phyloP scores from a whole-genome alignment of 2,888 invertebrate species.

The Sinotaia quadrata region DNA sequence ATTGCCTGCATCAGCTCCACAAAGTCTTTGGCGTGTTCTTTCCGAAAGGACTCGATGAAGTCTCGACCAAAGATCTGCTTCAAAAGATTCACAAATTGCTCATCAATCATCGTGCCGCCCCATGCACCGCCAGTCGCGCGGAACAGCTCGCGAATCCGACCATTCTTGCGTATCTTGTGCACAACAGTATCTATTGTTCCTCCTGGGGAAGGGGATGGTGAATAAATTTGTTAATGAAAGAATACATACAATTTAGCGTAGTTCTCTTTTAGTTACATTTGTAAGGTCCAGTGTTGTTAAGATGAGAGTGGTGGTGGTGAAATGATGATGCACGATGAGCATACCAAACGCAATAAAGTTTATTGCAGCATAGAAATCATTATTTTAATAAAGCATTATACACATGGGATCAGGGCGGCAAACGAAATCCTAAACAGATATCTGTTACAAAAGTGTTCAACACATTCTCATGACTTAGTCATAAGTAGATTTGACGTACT shows the following conservation, averaged over 20 bases:
- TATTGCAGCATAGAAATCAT: too few relatives aligned
- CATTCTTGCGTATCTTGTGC: slow-evolving; percentile 64
- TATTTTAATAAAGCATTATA: too few relatives aligned
- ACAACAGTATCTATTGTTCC: slow-evolving; percentile 67
- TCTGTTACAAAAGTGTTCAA: too few relatives aligned
- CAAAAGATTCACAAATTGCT: slow-evolving; percentile 56
- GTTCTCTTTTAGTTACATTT: too few relatives aligned
- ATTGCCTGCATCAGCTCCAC: slow-evolving; percentile 51
- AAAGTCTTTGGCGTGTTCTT: slow-evolving; percentile 60
- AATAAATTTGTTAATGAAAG: too few relatives aligned
- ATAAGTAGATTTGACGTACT: too few relatives aligned
- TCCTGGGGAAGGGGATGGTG: slow-evolving; percentile 47
- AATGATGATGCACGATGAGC: neutral
- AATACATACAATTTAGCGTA: too few relatives aligned
- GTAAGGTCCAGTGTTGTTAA: too few relatives aligned
- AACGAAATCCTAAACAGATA: too few relatives aligned
- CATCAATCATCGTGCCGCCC: slow-evolving; percentile 64
- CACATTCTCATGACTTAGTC: too few relatives aligned
- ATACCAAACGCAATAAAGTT: neutral
- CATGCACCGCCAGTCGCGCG: slow-evolving; percentile 67
- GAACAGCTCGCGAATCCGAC: slow-evolving; percentile 59
- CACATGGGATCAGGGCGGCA: too few relatives aligned
- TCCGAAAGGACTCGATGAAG: slow-evolving; percentile 57
- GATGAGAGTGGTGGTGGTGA: too few relatives aligned
- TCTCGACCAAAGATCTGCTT: slow-evolving; percentile 60